Percentiles rank a stretch among this genome's conserved stretches.
phyloP scores from a whole-genome alignment of 2,888 invertebrate genomes.

The Plutella xylostella region DNA sequence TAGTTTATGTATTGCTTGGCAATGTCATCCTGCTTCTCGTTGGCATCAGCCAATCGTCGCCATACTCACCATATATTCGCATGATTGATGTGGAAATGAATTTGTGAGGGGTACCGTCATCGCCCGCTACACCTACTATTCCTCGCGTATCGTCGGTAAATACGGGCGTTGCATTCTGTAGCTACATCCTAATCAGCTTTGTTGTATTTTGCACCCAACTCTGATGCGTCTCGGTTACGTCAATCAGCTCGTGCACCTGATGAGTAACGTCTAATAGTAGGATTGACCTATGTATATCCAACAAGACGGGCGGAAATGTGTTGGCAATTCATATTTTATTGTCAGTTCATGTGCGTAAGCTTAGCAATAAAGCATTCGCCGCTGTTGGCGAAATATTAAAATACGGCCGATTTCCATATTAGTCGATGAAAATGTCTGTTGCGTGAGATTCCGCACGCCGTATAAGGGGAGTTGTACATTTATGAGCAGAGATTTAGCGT shows the following conservation, averaged over 20 bases:
- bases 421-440: conserved; percentile 3
- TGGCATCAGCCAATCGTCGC: neutral
- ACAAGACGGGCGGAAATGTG: conserved; percentile 13
- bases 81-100: conserved; percentile 1
- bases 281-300: conserved; percentile 13
- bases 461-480: conserved; percentile 27
- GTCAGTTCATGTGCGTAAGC: conserved; percentile 8
- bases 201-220: conserved; percentile 32
- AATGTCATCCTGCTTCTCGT: neutral
- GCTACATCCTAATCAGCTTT: conserved; percentile 23
- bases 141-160: too few species aligned
- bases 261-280: conserved; percentile 37
- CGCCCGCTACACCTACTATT: too few species aligned
- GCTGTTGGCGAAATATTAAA: too few species aligned
- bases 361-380: too few species aligned
- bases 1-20: neutral
- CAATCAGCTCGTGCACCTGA: conserved; percentile 35
- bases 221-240: conserved; percentile 36
- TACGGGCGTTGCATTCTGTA: neutral
- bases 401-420: neutral
- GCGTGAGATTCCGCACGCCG: conserved; percentile 25
- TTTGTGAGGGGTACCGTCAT: conserved; percentile 1
- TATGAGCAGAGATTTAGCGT: neutral
- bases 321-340: conserved; percentile 11
- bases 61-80: neutral